Evolutionary conservation across 2,113 vertebrate genomes (phyloP).

Genomic region (Neodon shergylaensis): DNA sequence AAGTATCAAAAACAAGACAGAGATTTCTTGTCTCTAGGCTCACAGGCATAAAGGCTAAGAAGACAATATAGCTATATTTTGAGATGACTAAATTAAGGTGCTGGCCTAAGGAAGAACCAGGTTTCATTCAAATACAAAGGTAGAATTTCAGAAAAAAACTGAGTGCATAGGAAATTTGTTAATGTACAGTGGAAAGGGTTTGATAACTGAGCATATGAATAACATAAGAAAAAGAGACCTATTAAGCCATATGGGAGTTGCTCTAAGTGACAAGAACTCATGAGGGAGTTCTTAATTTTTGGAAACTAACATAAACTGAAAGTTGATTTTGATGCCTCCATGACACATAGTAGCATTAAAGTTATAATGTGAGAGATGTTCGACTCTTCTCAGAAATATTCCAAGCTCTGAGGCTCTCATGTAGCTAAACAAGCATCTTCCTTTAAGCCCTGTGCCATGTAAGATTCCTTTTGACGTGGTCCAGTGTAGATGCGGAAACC

Average conservation of each 20-base stretch:
- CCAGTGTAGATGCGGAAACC: not conserved
- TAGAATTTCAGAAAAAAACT: constrained; percentile 43
- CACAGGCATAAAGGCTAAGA: not conserved
- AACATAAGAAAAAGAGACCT: not conserved
- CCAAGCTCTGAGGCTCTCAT: not conserved
- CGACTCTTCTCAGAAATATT: not conserved
- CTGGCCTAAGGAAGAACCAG: not conserved
- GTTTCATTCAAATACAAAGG: constrained; percentile 8
- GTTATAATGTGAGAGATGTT: not conserved
- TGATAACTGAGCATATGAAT: not conserved
- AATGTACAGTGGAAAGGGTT: not conserved
- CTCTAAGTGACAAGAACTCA: not conserved
- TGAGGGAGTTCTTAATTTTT: not conserved
- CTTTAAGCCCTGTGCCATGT: not conserved
- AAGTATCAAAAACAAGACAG: not conserved
- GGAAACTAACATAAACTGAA: not conserved
- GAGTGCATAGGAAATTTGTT: not conserved
- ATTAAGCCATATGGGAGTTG: not conserved
- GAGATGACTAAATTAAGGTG: constrained; percentile 5
- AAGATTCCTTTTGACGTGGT: not conserved
- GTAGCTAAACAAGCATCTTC: not conserved
- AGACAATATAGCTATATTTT: not conserved
- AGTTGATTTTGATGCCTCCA: not conserved
- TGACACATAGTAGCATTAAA: not conserved
- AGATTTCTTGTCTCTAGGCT: not conserved